Evolutionary conservation across 2,113 vertebrate genomes (phyloP).

Genomic region (Chiloscyllium plagiosum): DNA sequence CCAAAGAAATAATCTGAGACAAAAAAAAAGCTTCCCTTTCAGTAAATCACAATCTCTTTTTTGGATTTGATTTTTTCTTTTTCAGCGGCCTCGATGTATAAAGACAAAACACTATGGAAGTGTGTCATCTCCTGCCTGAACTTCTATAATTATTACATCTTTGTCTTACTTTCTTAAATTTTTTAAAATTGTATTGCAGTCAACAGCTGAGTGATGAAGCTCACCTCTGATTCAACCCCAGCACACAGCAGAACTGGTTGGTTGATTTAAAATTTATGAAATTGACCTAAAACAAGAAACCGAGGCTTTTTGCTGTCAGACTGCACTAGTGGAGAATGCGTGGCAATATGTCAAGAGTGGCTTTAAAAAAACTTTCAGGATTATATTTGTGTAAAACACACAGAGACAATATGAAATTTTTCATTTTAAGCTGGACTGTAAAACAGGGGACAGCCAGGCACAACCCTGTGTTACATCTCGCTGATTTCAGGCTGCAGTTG

Average conservation of each 20-base stretch:
- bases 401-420: background rate
- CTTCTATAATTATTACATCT: background rate
- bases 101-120: background rate
- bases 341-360: conserved; percentile 14
- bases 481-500: background rate
- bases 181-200: background rate
- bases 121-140: background rate
- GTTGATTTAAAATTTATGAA: conserved; percentile 35
- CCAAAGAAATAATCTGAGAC: background rate
- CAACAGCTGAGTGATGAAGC: background rate
- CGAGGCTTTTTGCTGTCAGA: background rate
- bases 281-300: conserved; percentile 23
- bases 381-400: background rate
- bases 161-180: conserved; percentile 8
- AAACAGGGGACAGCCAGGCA: background rate
- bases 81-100: background rate
- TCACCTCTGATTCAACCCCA: conserved; percentile 6
- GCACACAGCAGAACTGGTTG: background rate
- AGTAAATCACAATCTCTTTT: conserved; percentile 19
- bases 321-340: background rate
- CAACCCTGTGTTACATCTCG: background rate
- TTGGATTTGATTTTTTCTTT: background rate
- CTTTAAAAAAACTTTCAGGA: background rate
- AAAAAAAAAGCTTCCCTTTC: background rate
- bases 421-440: background rate